Evolutionary conservation across 2,113 vertebrate genomes (phyloP), one percentile per base, ranked within the genome.

Genomic region (Climacteris rufus): DNA sequence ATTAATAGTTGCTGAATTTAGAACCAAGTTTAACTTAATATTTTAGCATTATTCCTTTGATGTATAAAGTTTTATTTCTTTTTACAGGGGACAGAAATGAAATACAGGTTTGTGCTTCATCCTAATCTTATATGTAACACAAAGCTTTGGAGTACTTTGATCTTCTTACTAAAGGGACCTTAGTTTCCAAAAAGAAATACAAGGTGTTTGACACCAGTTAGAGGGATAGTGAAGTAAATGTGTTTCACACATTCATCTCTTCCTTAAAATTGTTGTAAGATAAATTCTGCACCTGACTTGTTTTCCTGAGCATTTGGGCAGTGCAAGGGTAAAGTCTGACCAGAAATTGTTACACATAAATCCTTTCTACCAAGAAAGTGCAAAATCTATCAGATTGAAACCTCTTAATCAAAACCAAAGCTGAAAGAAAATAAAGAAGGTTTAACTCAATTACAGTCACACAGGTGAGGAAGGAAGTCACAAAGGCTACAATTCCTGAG

Each of bases 161-260:
- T 70, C 13, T 60, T 75, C 23, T 39, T 27, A 37, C 7, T 33
- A 37, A 69, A 54, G 13, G 15, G 8, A 45, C 10, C 9, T 44
- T 15, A 4, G 17, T 24, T 93, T 61, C 39, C 24, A 40, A 75
- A 78, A 33, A 50, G 8, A 72, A 87, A 50, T 24, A 11, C 6
- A 35, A 53, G 7, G n/a, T n/a, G n/a, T n/a, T n/a, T n/a, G n/a
- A n/a, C n/a, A n/a, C n/a, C n/a, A n/a, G n/a, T n/a, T n/a, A n/a
- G n/a, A n/a, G 23, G 33, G 10, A 6, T 2, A 37, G 21, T 13
- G 24, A 12, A 24, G 4, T 28, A 39, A 45, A 45, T 2, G 5
- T 2, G 9, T 15, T 68, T 15, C 5, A 49, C 0, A 0, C 11
- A 61, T 20, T 19, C 35, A 15, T 11, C 17, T 45, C 83, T 50